phyloP scores from a whole-genome alignment of 2,797 vertebrate species.

The Crenichthys baileyi region DNA sequence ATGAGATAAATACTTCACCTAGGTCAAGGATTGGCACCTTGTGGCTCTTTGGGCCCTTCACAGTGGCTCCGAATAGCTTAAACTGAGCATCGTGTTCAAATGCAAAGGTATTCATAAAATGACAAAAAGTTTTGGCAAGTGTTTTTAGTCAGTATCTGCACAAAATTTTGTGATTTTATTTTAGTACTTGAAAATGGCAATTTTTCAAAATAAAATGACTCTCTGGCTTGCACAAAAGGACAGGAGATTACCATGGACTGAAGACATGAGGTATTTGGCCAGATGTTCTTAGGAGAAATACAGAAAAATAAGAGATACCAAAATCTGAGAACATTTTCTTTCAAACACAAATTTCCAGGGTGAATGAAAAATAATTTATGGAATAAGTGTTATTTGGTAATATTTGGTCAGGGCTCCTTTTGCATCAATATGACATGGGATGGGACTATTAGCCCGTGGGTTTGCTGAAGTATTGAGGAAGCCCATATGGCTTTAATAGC shows the following conservation, averaged over 20 bases:
- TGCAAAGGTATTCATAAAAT: background rate
- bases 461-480: background rate
- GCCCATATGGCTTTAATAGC: background rate
- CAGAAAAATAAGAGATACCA: background rate
- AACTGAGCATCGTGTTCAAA: background rate
- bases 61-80: background rate
- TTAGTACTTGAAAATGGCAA: background rate
- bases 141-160: background rate
- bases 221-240: background rate
- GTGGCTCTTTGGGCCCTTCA: too few relatives aligned
- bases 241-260: background rate
- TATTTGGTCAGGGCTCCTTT: background rate
- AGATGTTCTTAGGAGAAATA: background rate
- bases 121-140: background rate
- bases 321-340: too few relatives aligned
- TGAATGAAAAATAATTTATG: too few relatives aligned
- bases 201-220: background rate
- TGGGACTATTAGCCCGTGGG: background rate
- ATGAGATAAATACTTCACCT: too few relatives aligned
- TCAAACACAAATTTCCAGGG: too few relatives aligned
- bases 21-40: too few relatives aligned
- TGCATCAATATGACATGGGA: background rate
- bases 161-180: background rate
- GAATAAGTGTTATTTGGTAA: too few relatives aligned
- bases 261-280: background rate